Conservation (phyloP, 2,797 vertebrate genomes). For the Mormyrops boulengeri region DNA sequence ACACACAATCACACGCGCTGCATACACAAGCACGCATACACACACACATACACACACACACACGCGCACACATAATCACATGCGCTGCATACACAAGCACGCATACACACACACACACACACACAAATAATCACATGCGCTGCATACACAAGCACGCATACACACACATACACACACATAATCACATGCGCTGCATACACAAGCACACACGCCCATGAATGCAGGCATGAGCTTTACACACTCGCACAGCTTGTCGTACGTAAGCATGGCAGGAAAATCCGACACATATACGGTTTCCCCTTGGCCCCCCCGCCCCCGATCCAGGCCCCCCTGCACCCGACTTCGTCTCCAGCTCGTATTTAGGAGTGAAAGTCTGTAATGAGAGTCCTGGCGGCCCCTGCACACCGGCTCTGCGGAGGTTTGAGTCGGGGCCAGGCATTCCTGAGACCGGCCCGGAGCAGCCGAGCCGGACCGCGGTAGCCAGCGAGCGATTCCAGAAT, state of each 20-base stretch:
- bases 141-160: not conserved
- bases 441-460: not conserved
- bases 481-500: constrained; percentile 4
- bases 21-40: not conserved
- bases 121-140: not conserved
- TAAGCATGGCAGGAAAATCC: not conserved
- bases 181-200: not conserved
- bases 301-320: not conserved
- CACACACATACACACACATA: not conserved
- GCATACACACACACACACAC: too few relatives aligned
- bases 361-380: constrained; percentile 7
- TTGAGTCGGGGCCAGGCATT: not conserved
- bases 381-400: not conserved
- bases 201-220: not conserved
- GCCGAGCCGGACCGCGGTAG: not conserved
- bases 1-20: not conserved
- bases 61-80: not conserved
- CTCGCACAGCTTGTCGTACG: not conserved
- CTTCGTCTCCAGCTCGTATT: not conserved
- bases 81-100: not conserved
- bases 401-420: not conserved
- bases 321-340: not conserved
- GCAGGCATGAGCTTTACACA: not conserved
- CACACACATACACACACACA: not conserved
- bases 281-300: not conserved